Conservation (phyloP, 2,113 vertebrate species). For the Cottus gobio region DNA sequence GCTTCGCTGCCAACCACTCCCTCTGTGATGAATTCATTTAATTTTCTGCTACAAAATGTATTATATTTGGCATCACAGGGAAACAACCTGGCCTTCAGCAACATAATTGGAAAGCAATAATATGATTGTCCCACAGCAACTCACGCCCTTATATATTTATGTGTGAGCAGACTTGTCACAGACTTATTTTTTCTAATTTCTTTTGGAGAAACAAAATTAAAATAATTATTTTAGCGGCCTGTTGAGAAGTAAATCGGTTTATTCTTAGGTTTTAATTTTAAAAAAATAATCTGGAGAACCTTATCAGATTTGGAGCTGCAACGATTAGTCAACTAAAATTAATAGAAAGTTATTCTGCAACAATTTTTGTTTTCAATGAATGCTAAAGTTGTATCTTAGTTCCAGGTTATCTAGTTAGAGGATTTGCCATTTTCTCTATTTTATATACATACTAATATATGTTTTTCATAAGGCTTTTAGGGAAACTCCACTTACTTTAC, state of each 20-base stretch:
- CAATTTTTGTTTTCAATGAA: neutral
- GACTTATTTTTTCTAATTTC: neutral
- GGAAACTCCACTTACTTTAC: neutral
- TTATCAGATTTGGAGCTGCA: neutral
- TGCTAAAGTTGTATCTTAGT: neutral
- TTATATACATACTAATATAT: neutral
- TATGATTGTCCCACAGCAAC: neutral
- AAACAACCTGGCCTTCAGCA: neutral
- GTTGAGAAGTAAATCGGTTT: no score
- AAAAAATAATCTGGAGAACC: neutral
- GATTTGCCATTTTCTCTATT: neutral
- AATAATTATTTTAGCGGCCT: neutral
- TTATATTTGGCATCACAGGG: neutral
- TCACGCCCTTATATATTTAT: neutral
- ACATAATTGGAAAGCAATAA: neutral
- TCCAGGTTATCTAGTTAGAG: neutral
- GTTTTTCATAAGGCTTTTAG: neutral
- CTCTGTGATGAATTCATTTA: conserved; percentile 1
- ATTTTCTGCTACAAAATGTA: neutral
- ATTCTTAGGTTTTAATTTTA: neutral
- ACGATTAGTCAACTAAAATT: neutral
- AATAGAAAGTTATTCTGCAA: no score
- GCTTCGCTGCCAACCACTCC: neutral
- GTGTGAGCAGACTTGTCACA: neutral
- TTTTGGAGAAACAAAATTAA: neutral